Conservation (phyloP, 2,888 invertebrate species). For the Tyria jacobaeae region DNA sequence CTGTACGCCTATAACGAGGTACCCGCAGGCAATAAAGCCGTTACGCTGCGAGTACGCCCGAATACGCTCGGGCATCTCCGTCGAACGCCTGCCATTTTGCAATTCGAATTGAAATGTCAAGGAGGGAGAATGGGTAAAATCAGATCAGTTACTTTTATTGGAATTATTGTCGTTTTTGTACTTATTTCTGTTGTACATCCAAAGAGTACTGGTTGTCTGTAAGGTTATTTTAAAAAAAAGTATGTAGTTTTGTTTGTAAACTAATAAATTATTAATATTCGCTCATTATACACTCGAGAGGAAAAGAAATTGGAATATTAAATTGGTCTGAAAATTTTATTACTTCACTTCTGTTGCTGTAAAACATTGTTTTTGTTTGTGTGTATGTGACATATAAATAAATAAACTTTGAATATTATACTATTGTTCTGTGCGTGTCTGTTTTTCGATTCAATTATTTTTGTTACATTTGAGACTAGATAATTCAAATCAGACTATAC, state of each 20-base stretch:
- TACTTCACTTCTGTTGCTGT: accelerated
- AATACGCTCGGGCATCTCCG: constrained; percentile 42
- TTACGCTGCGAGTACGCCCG: constrained; percentile 50
- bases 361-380: no score
- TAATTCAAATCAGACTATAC: no score
- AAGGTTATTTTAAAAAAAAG: no score
- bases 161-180: constrained; percentile 42
- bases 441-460: neutral
- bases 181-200: constrained; percentile 10
- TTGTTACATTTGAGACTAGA: no score
- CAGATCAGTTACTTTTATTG: constrained; percentile 55
- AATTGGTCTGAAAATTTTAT: neutral
- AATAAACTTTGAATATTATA: no score
- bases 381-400: no score
- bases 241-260: no score
- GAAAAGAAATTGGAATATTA: no score
- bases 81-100: constrained; percentile 45
- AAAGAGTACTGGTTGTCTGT: neutral
- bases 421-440: neutral
- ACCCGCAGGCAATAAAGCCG: constrained; percentile 55
- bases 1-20: constrained; percentile 47
- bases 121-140: constrained; percentile 41
- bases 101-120: constrained; percentile 62
- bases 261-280: no score
- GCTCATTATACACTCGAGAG: no score